These are phyloP conservation scores for Temnothorax unifasciatus DNA, from an alignment of 2,888 invertebrate genomes.

Conservation along the genomic window DNA sequence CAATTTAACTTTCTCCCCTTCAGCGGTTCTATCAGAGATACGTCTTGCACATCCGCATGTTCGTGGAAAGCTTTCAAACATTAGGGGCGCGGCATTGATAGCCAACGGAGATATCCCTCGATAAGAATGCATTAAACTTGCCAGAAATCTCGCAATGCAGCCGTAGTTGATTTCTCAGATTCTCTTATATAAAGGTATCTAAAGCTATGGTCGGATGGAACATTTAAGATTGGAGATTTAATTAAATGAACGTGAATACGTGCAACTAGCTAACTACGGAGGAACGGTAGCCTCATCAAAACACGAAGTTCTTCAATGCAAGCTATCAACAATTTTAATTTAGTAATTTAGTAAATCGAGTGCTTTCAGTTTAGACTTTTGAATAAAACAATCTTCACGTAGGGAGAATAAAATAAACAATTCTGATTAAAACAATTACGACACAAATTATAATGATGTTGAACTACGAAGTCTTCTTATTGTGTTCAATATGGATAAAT, in stretches of 20 bases:
- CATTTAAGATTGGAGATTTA: background rate
- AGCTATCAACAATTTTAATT: constrained; percentile 34
- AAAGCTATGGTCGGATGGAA: background rate
- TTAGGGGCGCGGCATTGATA: constrained; percentile 64
- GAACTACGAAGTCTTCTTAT: constrained; percentile 15
- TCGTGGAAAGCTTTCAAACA: constrained; percentile 49
- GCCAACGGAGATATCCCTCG: constrained; percentile 63
- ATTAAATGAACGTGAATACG: constrained; percentile 30
- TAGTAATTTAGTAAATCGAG: background rate
- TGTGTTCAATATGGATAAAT: constrained; percentile 7
- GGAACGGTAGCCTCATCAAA: background rate
- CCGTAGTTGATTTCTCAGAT: constrained; percentile 71
- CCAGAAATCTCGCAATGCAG: constrained; percentile 48
- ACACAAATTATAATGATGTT: constrained; percentile 12
- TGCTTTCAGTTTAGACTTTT: background rate
- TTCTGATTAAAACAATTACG: constrained; percentile 17
- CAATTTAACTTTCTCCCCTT: constrained; percentile 44
- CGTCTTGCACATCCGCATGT: constrained; percentile 53
- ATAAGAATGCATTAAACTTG: constrained; percentile 69
- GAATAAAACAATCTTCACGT: background rate
- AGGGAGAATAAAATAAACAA: constrained; percentile 29
- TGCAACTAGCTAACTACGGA: background rate
- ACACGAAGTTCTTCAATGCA: background rate
- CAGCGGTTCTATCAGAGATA: constrained; percentile 53
- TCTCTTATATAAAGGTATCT: constrained; percentile 39